Evolutionary conservation across 2,888 invertebrate species (phyloP).

Genomic region (Campoletis raptor): DNA sequence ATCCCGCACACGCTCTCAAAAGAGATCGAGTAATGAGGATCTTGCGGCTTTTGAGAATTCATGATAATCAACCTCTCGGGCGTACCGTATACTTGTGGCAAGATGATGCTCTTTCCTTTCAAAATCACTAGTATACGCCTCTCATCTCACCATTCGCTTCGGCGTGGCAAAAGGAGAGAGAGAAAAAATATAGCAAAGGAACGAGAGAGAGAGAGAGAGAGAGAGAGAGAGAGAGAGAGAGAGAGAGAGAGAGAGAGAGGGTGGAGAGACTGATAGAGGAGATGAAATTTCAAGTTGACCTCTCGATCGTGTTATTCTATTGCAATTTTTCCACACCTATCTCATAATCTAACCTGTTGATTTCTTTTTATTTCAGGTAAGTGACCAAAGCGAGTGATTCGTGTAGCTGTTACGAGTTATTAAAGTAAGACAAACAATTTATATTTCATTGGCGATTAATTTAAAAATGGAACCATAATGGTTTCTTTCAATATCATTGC

Average conservation of each 20-base stretch:
- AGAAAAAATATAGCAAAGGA: neutral
- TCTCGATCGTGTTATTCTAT: constrained; percentile 1
- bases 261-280: neutral
- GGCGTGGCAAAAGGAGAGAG: neutral
- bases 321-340: neutral
- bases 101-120: constrained; percentile 45
- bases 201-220: neutral
- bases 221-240: neutral
- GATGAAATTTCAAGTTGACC: constrained; percentile 3
- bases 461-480: neutral
- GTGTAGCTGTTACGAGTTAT: neutral
- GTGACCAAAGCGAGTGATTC: constrained; percentile 44
- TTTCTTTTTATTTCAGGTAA: constrained; percentile 52
- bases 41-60: constrained; percentile 43
- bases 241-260: neutral
- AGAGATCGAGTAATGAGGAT: constrained; percentile 43
- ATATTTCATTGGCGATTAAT: neutral
- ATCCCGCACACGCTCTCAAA: constrained; percentile 18
- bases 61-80: constrained; percentile 49
- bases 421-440: constrained; percentile 28
- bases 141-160: constrained; percentile 25
- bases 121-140: constrained; percentile 40
- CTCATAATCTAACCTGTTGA: constrained; percentile 20
- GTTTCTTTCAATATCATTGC: neutral
- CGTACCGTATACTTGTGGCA: constrained; percentile 30